phyloP scores from a whole-genome alignment of 1,140 invertebrate genomes.

The Portunus trituberculatus region DNA sequence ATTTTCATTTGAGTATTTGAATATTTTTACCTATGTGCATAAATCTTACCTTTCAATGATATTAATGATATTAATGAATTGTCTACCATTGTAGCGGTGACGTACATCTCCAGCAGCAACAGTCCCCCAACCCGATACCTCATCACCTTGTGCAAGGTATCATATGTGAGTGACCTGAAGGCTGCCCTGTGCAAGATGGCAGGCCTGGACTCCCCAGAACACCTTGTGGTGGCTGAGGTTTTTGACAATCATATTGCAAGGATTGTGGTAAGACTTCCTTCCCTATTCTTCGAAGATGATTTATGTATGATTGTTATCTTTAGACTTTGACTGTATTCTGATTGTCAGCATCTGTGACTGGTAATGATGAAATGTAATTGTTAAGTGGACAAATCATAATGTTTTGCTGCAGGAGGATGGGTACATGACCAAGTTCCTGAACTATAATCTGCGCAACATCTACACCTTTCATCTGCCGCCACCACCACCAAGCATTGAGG shows the following conservation, averaged over 20 bases:
- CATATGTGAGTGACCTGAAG: slow-evolving; percentile 84
- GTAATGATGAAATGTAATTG: neutral
- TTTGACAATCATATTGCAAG: slow-evolving; percentile 85
- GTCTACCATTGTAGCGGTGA: slow-evolving; percentile 68
- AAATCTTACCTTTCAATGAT: too few species aligned
- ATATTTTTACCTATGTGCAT: too few species aligned
- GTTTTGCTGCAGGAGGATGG: slow-evolving; percentile 65
- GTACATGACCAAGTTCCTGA: slow-evolving; percentile 74
- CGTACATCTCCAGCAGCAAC: slow-evolving; percentile 67
- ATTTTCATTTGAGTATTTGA: too few species aligned
- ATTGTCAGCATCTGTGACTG: too few species aligned
- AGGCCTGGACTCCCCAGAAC: slow-evolving; percentile 79
- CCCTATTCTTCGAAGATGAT: neutral
- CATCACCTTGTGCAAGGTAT: slow-evolving; percentile 85
- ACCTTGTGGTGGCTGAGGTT: slow-evolving; percentile 85
- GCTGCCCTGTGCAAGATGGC: slow-evolving; percentile 64
- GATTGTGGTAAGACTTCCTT: slow-evolving; percentile 81
- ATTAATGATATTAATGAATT: too few species aligned
- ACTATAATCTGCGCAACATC: slow-evolving; percentile 67
- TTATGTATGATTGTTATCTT: too few species aligned
- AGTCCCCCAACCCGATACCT: slow-evolving; percentile 82
- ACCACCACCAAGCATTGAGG: slow-evolving; percentile 62
- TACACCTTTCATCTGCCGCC: slow-evolving; percentile 65
- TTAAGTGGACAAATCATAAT: neutral
- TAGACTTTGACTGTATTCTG: too few species aligned